phyloP scores from a whole-genome alignment of 2,113 vertebrate genomes.

The Gobio gobio region DNA sequence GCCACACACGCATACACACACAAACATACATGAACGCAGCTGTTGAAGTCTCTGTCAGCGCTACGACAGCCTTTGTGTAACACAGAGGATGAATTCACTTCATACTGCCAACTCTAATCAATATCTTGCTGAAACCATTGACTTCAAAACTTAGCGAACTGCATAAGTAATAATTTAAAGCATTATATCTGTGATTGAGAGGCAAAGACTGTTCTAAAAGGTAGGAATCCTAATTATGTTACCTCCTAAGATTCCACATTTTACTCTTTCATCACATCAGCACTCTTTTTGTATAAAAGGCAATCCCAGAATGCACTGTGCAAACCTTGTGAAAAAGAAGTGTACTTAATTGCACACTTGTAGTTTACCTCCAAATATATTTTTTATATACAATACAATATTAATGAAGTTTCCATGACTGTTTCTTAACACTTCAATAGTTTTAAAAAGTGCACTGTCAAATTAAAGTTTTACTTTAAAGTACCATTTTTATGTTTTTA shows the following conservation, averaged over 20 bases:
- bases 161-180: not conserved
- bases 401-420: no score
- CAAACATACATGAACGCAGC: constrained; percentile 43
- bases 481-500: not conserved
- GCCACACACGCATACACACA: constrained; percentile 54
- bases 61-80: constrained; percentile 8
- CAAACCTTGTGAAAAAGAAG: not conserved
- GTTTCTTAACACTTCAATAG: no score
- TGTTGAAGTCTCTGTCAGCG: constrained; percentile 35
- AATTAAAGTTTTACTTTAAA: no score
- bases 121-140: constrained; percentile 6
- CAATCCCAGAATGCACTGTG: not conserved
- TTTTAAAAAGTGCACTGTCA: no score
- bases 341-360: not conserved
- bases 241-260: not conserved
- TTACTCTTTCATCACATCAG: no score
- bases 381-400: no score
- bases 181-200: not conserved
- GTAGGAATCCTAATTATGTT: not conserved
- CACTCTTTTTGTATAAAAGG: no score
- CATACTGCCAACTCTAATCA: not conserved
- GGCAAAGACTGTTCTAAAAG: not conserved
- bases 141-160: not conserved
- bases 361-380: no score
- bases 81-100: constrained; percentile 24